A percentile compares a stretch with the other conserved stretches of the same genome.
These are phyloP conservation scores for Gulo gulo DNA, from an alignment of 2,113 vertebrate genomes.

Conservation along the genomic window DNA sequence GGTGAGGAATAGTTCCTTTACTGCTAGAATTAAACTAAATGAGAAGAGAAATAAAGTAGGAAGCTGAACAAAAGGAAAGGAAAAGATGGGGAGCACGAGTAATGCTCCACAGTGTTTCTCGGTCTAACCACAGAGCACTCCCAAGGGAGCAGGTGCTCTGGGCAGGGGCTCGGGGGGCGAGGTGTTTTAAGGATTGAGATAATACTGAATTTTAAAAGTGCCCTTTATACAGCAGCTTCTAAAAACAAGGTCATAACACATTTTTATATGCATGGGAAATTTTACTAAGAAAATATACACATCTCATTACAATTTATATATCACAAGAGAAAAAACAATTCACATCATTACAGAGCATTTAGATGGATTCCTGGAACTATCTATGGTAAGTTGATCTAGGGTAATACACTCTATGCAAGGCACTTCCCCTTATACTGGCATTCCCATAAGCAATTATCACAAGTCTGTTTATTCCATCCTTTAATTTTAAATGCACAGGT, in stretches of 20 bases:
- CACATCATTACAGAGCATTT: constrained; percentile 55
- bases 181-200: neutral
- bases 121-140: neutral
- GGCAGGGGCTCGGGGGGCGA: too few relatives aligned
- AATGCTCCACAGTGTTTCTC: neutral
- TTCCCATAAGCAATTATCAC: neutral
- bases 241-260: constrained; percentile 29
- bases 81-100: neutral
- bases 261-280: constrained; percentile 74
- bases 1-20: neutral
- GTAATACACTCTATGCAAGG: neutral
- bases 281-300: constrained; percentile 85
- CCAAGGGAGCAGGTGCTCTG: neutral
- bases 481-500: neutral
- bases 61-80: neutral
- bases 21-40: neutral
- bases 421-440: neutral
- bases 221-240: neutral
- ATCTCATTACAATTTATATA: constrained; percentile 73
- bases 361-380: constrained; percentile 44
- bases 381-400: neutral
- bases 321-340: constrained; percentile 67
- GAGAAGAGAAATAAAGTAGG: neutral
- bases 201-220: neutral
- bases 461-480: neutral